Evolutionary conservation across 2,888 invertebrate genomes (phyloP).

Genomic region (Panzeria rudis): DNA sequence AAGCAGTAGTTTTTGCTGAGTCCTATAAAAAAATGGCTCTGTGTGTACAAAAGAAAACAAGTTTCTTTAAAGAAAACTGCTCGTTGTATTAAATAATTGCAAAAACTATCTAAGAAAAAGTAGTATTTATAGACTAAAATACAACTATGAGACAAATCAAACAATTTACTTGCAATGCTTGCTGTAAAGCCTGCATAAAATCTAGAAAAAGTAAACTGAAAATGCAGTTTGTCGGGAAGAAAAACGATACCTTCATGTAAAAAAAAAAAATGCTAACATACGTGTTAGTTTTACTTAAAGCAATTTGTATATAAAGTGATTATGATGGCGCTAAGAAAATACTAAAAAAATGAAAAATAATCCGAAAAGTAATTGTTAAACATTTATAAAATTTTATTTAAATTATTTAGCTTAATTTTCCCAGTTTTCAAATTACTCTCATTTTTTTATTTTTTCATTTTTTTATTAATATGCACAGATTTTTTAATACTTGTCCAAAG

Average conservation of each 20-base stretch:
- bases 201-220: neutral
- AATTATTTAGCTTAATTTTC: too few relatives aligned
- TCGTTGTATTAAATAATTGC: neutral
- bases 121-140: neutral
- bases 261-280: conserved; percentile 9
- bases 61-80: too few relatives aligned
- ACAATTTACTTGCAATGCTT: neutral
- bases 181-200: neutral
- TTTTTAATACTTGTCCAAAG: conserved; percentile 75
- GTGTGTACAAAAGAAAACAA: too few relatives aligned
- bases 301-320: conserved; percentile 67
- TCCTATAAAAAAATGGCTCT: too few relatives aligned
- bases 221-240: conserved; percentile 10
- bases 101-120: too few relatives aligned
- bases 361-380: conserved; percentile 35
- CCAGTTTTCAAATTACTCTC: too few relatives aligned
- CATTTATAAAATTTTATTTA: conserved; percentile 60
- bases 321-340: conserved; percentile 41
- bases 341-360: conserved; percentile 4
- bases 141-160: neutral
- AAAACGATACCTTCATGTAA: neutral
- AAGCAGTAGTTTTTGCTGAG: too few relatives aligned
- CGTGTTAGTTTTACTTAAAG: conserved; percentile 29
- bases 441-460: neutral
- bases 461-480: neutral